Evolutionary conservation across 2,113 vertebrate species (phyloP).

Genomic region (Semnopithecus entellus): DNA sequence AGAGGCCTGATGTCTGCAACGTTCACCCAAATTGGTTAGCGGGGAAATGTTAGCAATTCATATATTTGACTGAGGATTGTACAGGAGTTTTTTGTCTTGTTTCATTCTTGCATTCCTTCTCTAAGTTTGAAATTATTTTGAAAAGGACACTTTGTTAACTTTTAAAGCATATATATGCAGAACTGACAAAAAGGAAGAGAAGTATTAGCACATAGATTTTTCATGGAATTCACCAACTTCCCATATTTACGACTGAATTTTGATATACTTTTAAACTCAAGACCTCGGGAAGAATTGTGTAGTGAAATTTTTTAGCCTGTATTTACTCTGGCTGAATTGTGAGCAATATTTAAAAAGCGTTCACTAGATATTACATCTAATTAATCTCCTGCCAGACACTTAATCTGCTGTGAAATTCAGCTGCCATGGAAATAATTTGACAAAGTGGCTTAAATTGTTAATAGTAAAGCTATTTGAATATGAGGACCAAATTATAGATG

Average conservation of each 20-base stretch:
- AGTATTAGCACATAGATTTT: background rate
- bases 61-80: background rate
- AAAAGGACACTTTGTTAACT: background rate
- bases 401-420: conserved; percentile 75
- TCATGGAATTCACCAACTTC: background rate
- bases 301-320: conserved; percentile 7
- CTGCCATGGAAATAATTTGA: conserved; percentile 67
- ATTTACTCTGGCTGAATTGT: conserved; percentile 44
- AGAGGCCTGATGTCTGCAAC: background rate
- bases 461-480: conserved; percentile 49
- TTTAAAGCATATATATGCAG: background rate
- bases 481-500: conserved; percentile 32
- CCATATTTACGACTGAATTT: background rate
- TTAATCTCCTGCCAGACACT: conserved; percentile 63
- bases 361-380: conserved; percentile 51
- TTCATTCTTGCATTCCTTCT: conserved; percentile 27
- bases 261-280: conserved; percentile 32
- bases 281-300: background rate
- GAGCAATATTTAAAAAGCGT: conserved; percentile 61
- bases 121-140: conserved; percentile 23
- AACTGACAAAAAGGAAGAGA: background rate
- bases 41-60: background rate
- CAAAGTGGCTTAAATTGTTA: conserved; percentile 62
- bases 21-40: background rate
- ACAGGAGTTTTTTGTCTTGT: background rate